Evolutionary conservation across 92 coral and sea anemone species (phyloP), one percentile per base, ranked within the genome.

Genomic region (Epizoanthus fatuus): DNA sequence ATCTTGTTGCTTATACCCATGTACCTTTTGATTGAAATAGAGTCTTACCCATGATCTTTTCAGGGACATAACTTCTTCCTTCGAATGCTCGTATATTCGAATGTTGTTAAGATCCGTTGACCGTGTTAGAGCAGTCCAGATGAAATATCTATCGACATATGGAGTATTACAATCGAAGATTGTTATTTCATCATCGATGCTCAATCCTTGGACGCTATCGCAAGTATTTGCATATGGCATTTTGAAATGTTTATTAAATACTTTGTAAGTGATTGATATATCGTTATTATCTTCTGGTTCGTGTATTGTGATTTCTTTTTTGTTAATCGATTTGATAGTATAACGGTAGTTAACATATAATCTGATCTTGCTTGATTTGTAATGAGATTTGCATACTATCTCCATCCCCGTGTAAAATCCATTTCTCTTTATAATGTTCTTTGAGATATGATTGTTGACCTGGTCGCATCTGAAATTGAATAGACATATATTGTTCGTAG

Each of bases 51-150:
- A 80, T 3, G 73, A 80, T n/a, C 52, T 22, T 66, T 65, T 25
- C 19, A 70, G 51, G 25, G 25, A 22, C 25, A 22, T 22, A 22
- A 22, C 25, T 22, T 22, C 25, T 22, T 22, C 25, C 25, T 22
- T 22, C 25, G 25, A 22, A 22, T 22, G 25, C 25, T 22, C 71
- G 49, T 5, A 80, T 13, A 80, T 22, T 80, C 44, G 75, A 5
- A 80, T 74, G 60, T 63, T 80, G 15, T 80, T 80, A 17, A 64
- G 85, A 35, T 64, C 64, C 3, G 62, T 64, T 13, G 85, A 58
- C 63, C 75, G 62, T 80, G 85, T 80, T 65, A 65, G 4, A 35
- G 85, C 63, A 0, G 85, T 80, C 75, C 85, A 80, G 19, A 80
- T 80, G 9, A 64, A 80, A 49, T 80, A 45, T 65, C 75, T 10